Evolutionary conservation across 2,113 vertebrate genomes (phyloP), one percentile per base, ranked within the genome.

Genomic region (Stegostoma tigrinum): DNA sequence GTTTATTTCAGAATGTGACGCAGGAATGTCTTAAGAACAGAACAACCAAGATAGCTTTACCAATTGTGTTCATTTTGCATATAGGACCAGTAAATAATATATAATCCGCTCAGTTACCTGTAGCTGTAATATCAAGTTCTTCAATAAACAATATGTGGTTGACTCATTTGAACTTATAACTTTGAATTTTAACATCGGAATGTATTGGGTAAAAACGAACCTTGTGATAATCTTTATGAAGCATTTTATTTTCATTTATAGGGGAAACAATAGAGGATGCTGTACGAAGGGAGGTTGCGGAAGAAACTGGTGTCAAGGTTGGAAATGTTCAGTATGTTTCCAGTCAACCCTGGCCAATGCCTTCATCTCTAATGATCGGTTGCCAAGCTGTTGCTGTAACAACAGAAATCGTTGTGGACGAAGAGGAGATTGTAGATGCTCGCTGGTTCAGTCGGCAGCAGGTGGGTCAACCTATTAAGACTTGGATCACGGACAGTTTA

Each of bases 261-360:
- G 99, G 99, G 0, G 98, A 99, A 97, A 98, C 98, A 10, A 97
- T 99, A 80, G 99, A 99, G 98, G 98, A 98, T 96, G 99, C 98
- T 64, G 99, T 99, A 96, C 97, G 98, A 96, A 98, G 99, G 97
- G 99, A 99, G 97, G 98, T 98, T 89, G 97, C 98, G 96, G 99
- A 99, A 96, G 99, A 99, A 96, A 98, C 98, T 95, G 98, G 98
- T 52, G 97, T 99, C 96, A 98, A 97, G 97, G 98, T 99, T 61
- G 98, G 98, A 45, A 97, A 97, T n/a, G 99, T 99, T 95, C 98
- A 97, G 96, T 99, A 99, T 5, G 96, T 99, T 96, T 98, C 97
- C 97, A 98, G 98, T 97, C 99, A 99, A 96, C 98, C 99, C 0
- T 99, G 99, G 99, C 99, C 99, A 61, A 98, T 99, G 98, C 99